Evolutionary conservation across 2,888 invertebrate species (phyloP).

Genomic region (Dryobotodes eremita): DNA sequence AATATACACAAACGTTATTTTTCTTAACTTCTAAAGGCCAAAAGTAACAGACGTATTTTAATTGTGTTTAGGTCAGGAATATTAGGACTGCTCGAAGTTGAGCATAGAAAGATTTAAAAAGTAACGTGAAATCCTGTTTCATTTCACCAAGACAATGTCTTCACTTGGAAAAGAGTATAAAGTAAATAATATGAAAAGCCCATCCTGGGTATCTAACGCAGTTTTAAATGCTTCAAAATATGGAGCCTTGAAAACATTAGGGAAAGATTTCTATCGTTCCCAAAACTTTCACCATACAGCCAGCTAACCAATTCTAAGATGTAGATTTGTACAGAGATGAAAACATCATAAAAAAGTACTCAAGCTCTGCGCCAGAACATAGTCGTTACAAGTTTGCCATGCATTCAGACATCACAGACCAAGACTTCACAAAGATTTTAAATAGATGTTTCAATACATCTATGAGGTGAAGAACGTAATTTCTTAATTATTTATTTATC

Average conservation of each 20-base stretch:
- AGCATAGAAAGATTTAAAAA: background rate
- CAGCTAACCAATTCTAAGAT: background rate
- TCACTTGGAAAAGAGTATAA: background rate
- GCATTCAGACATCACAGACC: background rate
- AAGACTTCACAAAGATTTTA: background rate
- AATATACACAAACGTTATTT: background rate
- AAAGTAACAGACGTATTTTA: background rate
- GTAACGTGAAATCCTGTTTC: background rate
- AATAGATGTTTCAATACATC: background rate
- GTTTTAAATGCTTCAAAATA: background rate
- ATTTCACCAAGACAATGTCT: background rate
- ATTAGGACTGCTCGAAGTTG: background rate
- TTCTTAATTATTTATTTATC: background rate
- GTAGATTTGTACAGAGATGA: background rate
- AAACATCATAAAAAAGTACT: background rate
- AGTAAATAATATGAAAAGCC: background rate
- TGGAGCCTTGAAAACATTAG: background rate
- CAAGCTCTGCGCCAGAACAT: background rate
- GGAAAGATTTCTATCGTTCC: background rate
- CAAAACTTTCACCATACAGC: too few species aligned
- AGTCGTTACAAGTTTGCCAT: background rate
- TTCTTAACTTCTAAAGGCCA: background rate
- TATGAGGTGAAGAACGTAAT: background rate
- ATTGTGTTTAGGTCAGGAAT: background rate
- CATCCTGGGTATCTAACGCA: too few species aligned